Evolutionary conservation across 2,888 invertebrate genomes (phyloP), one percentile per base, ranked within the genome.

Genomic region (Orthonevra nobilis): DNA sequence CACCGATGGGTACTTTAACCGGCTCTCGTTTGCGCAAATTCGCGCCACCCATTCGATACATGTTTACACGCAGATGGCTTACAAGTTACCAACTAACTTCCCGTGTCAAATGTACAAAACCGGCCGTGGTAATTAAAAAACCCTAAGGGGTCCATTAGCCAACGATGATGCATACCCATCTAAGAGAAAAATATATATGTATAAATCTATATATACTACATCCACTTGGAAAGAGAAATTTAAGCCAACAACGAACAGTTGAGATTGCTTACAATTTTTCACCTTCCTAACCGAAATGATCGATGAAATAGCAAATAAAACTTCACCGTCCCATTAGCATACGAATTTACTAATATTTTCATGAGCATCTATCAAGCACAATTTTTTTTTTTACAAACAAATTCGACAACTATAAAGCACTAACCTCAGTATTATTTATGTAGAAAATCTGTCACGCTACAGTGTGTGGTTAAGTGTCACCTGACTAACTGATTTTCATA

Each of bases 101-200:
- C 7, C 5, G 6, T 36, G 52, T 32, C 40, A 63, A 63, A 63
- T 42, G 63, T 38, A n/a, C n/a, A 42, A 54, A 64, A 64, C 64
- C 64, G 44, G 52, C 54, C 52, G 34, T 9, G 44, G 54, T 34
- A 64, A 64, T 64, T 64, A 64, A 64, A 63, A 26, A 42, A 26
- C 52, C 64, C 64, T 64, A 64, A 64, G 64, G 64, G 52, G 64
- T 64, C 64, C 64, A 64, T 58, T 58, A 58, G 32, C 32, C 58
- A 19, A 12, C 30, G 30, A 56, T 42, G 42, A 42, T 20, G 28
- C 38, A 28, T 26, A 14, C n/a, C 20, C n/a, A 15, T n/a, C n/a
- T n/a, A n/a, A n/a, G n/a, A n/a, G n/a, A n/a, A n/a, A n/a, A n/a
- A n/a, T n/a, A n/a, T n/a, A n/a, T n/a, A n/a, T n/a, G n/a, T n/a